Evolutionary conservation across 2,888 invertebrate species (phyloP).

Genomic region (Erebia palarica): DNA sequence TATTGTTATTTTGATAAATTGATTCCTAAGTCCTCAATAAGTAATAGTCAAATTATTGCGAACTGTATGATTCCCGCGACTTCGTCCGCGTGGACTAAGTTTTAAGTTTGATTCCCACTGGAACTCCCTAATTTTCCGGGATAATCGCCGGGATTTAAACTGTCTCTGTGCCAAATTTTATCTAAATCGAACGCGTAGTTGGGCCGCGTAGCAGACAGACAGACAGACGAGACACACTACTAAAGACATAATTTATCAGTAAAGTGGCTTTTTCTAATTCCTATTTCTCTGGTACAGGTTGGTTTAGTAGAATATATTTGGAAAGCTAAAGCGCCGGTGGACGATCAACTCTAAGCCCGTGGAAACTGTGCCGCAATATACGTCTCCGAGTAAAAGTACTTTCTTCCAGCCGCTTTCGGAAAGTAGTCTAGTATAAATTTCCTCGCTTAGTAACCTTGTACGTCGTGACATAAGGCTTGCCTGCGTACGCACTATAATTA

Average conservation of each 20-base stretch:
- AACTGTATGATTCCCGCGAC: no score
- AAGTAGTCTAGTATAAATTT: slow-evolving; percentile 74
- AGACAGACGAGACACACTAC: no score
- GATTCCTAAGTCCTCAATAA: not conserved
- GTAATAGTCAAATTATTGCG: not conserved
- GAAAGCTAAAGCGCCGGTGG: slow-evolving; percentile 55
- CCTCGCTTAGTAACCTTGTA: slow-evolving; percentile 73
- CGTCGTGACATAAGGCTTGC: slow-evolving; percentile 73
- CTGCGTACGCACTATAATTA: slow-evolving; percentile 67
- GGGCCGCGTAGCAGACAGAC: no score
- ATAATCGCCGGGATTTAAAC: no score
- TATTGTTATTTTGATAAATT: not conserved
- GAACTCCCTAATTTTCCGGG: no score
- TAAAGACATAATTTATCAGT: not conserved
- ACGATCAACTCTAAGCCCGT: slow-evolving; percentile 53
- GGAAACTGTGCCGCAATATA: slow-evolving; percentile 78
- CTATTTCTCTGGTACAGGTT: slow-evolving; percentile 40
- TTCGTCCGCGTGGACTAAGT: no score
- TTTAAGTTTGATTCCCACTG: no score
- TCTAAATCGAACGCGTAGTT: no score
- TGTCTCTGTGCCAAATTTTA: no score
- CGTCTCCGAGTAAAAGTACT: slow-evolving; percentile 80
- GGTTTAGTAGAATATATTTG: slow-evolving; percentile 61
- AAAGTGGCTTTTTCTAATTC: slow-evolving; percentile 10
- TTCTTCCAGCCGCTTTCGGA: slow-evolving; percentile 80